A percentile compares a stretch with the other conserved stretches of the same genome.
Evolutionary conservation across 35 echinoderm and acorn worm genomes (phyloP).

Genomic region (Nesometra sesokonis): DNA sequence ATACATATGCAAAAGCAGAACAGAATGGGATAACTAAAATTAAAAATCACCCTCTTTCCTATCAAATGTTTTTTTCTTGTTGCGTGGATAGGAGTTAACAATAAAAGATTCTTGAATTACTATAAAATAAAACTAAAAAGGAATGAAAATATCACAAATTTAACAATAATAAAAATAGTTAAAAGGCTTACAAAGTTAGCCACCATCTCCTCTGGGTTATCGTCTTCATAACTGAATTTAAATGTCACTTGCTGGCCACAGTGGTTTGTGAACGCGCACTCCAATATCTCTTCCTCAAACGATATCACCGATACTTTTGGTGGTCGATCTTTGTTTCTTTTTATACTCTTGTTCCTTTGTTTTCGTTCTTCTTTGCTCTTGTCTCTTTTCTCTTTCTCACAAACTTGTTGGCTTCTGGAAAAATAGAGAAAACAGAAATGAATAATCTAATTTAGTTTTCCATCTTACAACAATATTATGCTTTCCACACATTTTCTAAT

Average conservation of each 20-base stretch:
- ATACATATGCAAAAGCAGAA: no score
- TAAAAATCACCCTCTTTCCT: no score
- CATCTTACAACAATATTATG: no score
- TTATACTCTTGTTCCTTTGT: conserved; percentile 29
- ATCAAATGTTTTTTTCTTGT: no score
- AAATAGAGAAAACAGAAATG: background rate
- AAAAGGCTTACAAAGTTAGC: conserved; percentile 53
- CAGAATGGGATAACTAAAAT: no score
- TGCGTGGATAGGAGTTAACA: no score
- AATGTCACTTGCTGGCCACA: conserved; percentile 82
- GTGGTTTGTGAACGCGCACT: conserved; percentile 78
- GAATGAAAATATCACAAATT: no score
- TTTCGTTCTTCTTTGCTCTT: conserved; percentile 54
- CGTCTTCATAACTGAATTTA: conserved; percentile 77
- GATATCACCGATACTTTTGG: conserved; percentile 66
- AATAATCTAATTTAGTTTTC: no score
- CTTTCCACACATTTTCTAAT: no score
- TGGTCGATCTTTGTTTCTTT: conserved; percentile 43
- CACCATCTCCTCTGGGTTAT: conserved; percentile 58
- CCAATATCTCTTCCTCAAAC: conserved; percentile 63
- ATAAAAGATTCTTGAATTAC: no score
- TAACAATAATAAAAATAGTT: background rate
- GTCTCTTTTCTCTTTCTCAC: conserved; percentile 34
- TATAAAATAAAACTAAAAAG: no score
- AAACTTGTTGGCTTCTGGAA: background rate